phyloP scores from a whole-genome alignment of 2,888 invertebrate species.

The Bursaphelenchus okinawaensis region DNA sequence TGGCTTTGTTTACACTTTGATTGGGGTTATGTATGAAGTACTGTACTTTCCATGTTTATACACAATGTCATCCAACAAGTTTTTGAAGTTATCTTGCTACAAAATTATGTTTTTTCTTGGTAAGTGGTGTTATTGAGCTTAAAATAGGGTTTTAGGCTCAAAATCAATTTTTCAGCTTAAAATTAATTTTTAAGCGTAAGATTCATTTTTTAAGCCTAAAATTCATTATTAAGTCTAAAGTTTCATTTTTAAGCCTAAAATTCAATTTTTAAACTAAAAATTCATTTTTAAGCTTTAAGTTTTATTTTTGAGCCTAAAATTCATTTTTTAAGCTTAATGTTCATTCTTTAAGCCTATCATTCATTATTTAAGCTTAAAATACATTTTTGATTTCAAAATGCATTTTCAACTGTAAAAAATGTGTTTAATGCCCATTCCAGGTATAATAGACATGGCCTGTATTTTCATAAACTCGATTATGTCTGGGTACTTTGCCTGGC shows the following conservation, averaged over 20 bases:
- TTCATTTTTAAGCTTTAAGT: background rate
- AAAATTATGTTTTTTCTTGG: constrained; percentile 7
- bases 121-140: too few relatives aligned
- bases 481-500: constrained; percentile 5
- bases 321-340: background rate
- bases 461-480: constrained; percentile 4
- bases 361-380: too few relatives aligned
- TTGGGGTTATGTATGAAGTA: constrained; percentile 12
- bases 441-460: background rate
- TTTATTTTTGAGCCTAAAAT: background rate
- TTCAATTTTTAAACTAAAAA: background rate
- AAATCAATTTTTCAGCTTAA: background rate
- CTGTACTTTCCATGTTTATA: constrained; percentile 14
- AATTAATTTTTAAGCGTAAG: too few relatives aligned
- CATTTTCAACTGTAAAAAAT: too few relatives aligned
- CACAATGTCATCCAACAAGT: constrained; percentile 3
- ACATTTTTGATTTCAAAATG: too few relatives aligned
- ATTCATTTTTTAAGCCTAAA: too few relatives aligned
- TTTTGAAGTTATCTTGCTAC: constrained; percentile 11
- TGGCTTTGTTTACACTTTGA: background rate
- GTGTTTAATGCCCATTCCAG: too few relatives aligned
- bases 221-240: background rate
- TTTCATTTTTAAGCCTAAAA: too few relatives aligned
- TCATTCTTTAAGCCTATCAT: background rate
- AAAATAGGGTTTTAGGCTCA: background rate